phyloP scores from a whole-genome alignment of 2,797 vertebrate species.

The Malurus splendens region DNA sequence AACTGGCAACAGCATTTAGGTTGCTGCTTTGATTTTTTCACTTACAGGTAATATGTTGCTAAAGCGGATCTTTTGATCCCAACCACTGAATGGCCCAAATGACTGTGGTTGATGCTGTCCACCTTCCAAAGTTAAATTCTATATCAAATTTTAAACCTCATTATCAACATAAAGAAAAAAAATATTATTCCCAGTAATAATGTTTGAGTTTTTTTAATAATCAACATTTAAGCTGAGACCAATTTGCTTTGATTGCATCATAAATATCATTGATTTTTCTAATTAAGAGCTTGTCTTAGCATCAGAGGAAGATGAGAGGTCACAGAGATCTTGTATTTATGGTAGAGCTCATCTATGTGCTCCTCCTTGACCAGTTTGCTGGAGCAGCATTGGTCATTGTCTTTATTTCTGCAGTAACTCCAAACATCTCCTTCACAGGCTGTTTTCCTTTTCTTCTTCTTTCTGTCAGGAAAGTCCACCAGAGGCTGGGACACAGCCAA shows the following conservation, averaged over 20 bases:
- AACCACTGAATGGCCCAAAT: background rate
- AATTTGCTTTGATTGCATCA: background rate
- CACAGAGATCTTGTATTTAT: background rate
- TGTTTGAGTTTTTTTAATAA: accelerated
- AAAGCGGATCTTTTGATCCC: background rate
- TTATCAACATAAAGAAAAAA: background rate
- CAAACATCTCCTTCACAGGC: background rate
- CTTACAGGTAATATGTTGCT: background rate
- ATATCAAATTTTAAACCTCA: background rate
- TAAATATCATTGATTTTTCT: background rate
- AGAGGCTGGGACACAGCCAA: background rate
- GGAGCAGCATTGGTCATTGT: background rate
- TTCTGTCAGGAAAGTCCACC: background rate
- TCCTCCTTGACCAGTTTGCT: background rate
- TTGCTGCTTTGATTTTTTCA: background rate
- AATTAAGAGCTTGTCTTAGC: background rate
- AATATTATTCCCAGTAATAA: background rate
- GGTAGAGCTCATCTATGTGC: background rate
- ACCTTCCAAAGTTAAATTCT: background rate
- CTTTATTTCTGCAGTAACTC: background rate
- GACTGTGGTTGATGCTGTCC: background rate
- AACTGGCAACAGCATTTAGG: background rate
- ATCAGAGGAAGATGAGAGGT: background rate
- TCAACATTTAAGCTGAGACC: background rate
- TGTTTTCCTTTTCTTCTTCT: background rate